Evolutionary conservation across 1,140 invertebrate species (phyloP).

Genomic region (Lasioglossum albipes): DNA sequence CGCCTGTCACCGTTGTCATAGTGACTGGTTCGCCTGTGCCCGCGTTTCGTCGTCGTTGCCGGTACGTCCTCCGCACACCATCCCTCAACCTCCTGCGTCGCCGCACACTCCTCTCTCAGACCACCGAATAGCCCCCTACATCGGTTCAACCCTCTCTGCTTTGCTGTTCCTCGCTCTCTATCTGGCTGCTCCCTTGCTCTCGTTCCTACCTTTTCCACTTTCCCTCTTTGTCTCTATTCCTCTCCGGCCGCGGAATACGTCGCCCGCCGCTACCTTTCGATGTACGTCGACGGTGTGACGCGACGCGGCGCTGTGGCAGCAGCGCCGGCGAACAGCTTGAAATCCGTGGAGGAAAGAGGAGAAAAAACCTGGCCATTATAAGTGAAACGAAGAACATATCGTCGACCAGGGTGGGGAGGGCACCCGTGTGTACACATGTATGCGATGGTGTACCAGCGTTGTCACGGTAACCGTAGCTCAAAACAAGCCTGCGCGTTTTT

Average conservation of each 20-base stretch:
- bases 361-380: constrained; percentile 25
- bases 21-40: constrained; percentile 76
- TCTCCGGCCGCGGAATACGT: constrained; percentile 28
- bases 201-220: constrained; percentile 5
- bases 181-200: constrained; percentile 25
- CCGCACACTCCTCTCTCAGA: constrained; percentile 54
- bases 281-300: constrained; percentile 52
- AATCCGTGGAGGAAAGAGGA: constrained; percentile 53
- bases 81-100: constrained; percentile 51
- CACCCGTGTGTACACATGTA: constrained; percentile 14
- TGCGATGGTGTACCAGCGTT: constrained; percentile 51
- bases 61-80: constrained; percentile 58
- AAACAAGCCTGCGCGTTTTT: constrained; percentile 70
- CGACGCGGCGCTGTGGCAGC: neutral
- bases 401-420: neutral
- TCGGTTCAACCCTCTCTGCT: constrained; percentile 44
- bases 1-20: constrained; percentile 79
- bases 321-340: constrained; percentile 35
- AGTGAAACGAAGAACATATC: constrained; percentile 21
- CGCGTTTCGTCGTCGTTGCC: constrained; percentile 67
- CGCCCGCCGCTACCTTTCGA: constrained; percentile 33
- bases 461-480: constrained; percentile 67
- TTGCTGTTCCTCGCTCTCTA: constrained; percentile 29
- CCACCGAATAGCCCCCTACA: constrained; percentile 64
- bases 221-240: constrained; percentile 49